Evolutionary conservation across 2,888 invertebrate genomes (phyloP), one percentile per base, ranked within the genome.

Genomic region (Eupeodes latifasciatus): DNA sequence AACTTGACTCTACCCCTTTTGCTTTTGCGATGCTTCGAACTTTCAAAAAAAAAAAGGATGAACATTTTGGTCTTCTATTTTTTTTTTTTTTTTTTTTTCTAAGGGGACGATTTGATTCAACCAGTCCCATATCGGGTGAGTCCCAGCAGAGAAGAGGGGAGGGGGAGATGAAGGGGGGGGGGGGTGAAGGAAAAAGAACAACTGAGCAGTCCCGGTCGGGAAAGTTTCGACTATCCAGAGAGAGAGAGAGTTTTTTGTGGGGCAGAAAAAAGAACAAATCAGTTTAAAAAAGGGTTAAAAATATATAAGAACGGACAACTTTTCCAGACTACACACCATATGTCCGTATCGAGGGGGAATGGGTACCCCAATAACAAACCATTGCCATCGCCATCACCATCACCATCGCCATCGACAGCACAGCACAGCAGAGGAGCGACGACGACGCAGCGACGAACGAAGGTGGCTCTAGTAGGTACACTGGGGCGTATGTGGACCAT

Each of bases 401-500:
- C 59, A 5, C 27, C 64, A 47, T 6, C 44, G 40, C 40, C 40
- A 40, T 40, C 40, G 40, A 40, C 40, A 40, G 4, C 40, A 40
- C 40, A 40, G 40, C 40, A 40, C 5, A 40, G 40, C 40, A 40
- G 27, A 59, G 53, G 6, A 59, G 53, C 16, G 53, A 6, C 10
- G 19, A 44, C 16, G 53, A 6, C 10, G 19, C 14, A 27, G 14
- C 53, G 44, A n/a, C 49, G 27, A 44, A 47, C 61, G 7, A 11
- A 3, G 27, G 27, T 27, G 27, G 27, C 27, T 27, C 27, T 1
- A 2, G 27, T 27, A 27, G 27, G 34, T 19, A 67, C 51, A 74
- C 81, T 81, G 61, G 71, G 85, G 88, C 88, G 88, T 88, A 88
- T 88, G 88, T 84, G 88, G 77, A 88, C 85, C 88, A 88, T 81